Base-by-base conservation (phyloP, 2,797 vertebrate genomes). In the Malurus splendens region DNA sequence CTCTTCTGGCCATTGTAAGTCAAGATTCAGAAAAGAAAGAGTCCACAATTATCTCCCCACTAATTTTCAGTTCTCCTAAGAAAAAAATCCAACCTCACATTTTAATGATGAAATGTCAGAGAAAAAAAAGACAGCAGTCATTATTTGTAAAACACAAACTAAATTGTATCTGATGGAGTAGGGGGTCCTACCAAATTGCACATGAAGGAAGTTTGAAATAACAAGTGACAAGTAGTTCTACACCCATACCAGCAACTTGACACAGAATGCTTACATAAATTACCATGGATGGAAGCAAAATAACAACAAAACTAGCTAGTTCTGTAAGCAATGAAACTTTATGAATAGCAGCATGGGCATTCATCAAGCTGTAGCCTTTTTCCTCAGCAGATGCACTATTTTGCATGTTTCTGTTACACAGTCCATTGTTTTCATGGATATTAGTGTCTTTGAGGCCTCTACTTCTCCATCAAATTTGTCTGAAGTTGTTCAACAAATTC, bases 81-180 rank as follows among this genome's bases (percentile, higher is more conserved):
- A 28, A 32, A n/a, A 6, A 9, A 23, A 11, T 27, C 0, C 25
- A 12, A 18, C 4, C 7, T 6, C 14, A 27, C 2, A 3, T 59
- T 64, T 71, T 51, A 70, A 39, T 15, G 9, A 55, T 55, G 77
- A 68, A 44, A 68, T 28, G 7, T 57, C 54, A 52, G 13, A 79
- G 3, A 45, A 18, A 90, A 82, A 78, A 45, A 42, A 66, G 24
- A 30, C 38, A 88, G 33, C 16, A 44, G 33, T 51, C 12, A 36
- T 32, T 64, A 17, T 55, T 41, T 36, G 54, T 30, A 54, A 56
- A 90, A 89, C 18, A 71, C 8, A 56, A 87, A 72, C 15, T 32
- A 45, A 85, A 54, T 13, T 27, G 19, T 27, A 72, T 59, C 73
- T 66, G 14, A 81, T 48, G 7, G 22, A 65, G 27, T 0, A 0